Evolutionary conservation across 2,113 vertebrate species (phyloP), one percentile per base, ranked within the genome.

Genomic region (Acrocephalus arundinaceus): DNA sequence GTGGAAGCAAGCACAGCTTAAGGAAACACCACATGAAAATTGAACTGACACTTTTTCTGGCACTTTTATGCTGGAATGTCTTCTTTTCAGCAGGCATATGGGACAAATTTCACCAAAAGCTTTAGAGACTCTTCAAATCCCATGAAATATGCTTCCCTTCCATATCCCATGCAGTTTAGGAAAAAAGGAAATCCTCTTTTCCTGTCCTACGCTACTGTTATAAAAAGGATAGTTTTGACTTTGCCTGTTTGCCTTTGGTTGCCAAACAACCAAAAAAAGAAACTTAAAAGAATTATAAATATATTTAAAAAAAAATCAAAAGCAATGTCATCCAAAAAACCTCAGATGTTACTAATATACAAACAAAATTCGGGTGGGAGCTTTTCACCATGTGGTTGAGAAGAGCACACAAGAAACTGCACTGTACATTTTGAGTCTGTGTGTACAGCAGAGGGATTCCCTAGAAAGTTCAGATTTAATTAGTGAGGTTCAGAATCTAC

Each of bases 291-390:
- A 71, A 41, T 66, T 80, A 66, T 7, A 28, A 35, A 35, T 35
- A 35, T 35, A 35, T 35, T 35, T 31, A 45, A 33, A 13, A 5
- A 13, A 3, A 6, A 28, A 74, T 71, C 35, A 67, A 78, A 82
- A 93, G 6, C 27, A 82, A 16, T 4, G 2, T 4, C 4, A 94
- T 46, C 3, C 12, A 79, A 61, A 81, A 79, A 8, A 0, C 0
- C 7, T 65, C 8, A 72, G 4, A 67, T 17, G 7, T 33, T 72
- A 59, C 33, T 22, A 8, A 77, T 7, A 73, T 0, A n/a, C 0
- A 3, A 84, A 58, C 1, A 2, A 75, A 95, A 81, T 17, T 91
- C 39, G 63, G 5, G 18, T 31, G 27, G 15, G 45, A 95, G 28
- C 1, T 66, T 81, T 87, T 59, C 22, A 52, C 15, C 1, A 5